Evolutionary conservation across 2,888 invertebrate species (phyloP), one percentile per base, ranked within the genome.

Genomic region (Dexiosoma caninum): DNA sequence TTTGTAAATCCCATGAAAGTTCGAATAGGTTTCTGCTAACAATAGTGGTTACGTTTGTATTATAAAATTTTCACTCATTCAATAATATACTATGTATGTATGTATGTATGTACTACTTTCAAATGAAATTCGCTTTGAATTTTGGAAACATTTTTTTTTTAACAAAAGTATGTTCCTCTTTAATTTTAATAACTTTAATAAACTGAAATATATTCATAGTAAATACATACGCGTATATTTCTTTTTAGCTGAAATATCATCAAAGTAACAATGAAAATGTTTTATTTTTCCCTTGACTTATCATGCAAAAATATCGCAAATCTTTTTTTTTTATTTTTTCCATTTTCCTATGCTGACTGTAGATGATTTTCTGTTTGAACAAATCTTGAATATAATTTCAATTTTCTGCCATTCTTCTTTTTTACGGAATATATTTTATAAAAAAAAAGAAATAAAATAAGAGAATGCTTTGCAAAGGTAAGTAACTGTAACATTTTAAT

Each of bases 401-500:
- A 81, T 77, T 74, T 77, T 67, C 57, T 66, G 70, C 51, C 70
- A 66, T 60, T 32, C 46, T 57, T 53, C 51, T 59, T 14, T 37
- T 53, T 14, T 59, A 35, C 16, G 21, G 55, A 59, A 32, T 66
- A n/a, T 57, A 57, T 57, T 30, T 49, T 21, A 49, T 16, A 12
- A 10, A 46, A 35, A 62, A 59, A 42, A 42, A 35, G 27, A 14
- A 40, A 57, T 40, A n/a, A 44, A 19, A n/a, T 32, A 49, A 57
- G 21, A 53, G 32, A 60, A 16, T 7, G 59, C 70, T 78, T 60
- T 78, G 67, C 59, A 71, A 76, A 71, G 70, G 74, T 70, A 78
- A 82, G 82, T 82, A 76, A 78, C 78, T 82, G 82, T 76, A 82
- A 82, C 66, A 82, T 82, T 82, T 82, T 82, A 82, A 82, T 82